Conservation (phyloP, 2,888 invertebrate genomes). For the Cetonia aurata region DNA sequence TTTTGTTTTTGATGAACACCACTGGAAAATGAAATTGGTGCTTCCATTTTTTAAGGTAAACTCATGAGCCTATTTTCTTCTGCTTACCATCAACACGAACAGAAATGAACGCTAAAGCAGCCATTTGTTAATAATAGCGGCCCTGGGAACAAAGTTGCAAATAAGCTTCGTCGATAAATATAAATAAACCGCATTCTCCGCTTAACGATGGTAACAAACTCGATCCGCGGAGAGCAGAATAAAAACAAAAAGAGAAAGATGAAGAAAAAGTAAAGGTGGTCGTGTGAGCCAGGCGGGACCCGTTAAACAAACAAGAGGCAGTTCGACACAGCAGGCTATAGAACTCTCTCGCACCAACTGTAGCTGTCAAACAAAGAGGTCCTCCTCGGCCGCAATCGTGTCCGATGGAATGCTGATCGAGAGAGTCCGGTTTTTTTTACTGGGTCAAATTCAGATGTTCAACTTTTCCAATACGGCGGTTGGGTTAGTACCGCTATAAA, state of each 20-base stretch:
- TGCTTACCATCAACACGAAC: neutral
- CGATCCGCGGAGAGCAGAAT: slow-evolving; percentile 17
- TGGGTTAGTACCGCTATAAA: neutral
- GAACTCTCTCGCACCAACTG: slow-evolving; percentile 8
- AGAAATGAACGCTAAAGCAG: neutral
- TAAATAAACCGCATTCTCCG: slow-evolving; percentile 36
- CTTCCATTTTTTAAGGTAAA: too few species aligned
- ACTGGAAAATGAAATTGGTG: too few species aligned
- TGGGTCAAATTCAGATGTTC: slow-evolving; percentile 26
- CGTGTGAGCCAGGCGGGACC: slow-evolving; percentile 29
- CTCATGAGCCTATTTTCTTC: too few species aligned
- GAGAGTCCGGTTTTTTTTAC: slow-evolving; percentile 24
- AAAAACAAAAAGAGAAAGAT: slow-evolving; percentile 8
- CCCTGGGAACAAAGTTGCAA: slow-evolving; percentile 30
- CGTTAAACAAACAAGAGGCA: slow-evolving; percentile 39
- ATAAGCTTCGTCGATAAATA: slow-evolving; percentile 30
- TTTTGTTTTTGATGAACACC: too few species aligned
- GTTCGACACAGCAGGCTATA: slow-evolving; percentile 4
- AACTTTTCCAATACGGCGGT: slow-evolving; percentile 5
- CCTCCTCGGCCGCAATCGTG: neutral
- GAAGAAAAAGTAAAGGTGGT: slow-evolving; percentile 37
- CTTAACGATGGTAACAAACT: slow-evolving; percentile 35
- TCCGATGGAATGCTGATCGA: slow-evolving; percentile 20
- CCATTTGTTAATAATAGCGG: slow-evolving; percentile 26
- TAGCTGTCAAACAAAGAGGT: slow-evolving; percentile 14